Evolutionary conservation across 2,888 invertebrate species (phyloP), one percentile per base, ranked within the genome.

Genomic region (Drosophila neonasuta): DNA sequence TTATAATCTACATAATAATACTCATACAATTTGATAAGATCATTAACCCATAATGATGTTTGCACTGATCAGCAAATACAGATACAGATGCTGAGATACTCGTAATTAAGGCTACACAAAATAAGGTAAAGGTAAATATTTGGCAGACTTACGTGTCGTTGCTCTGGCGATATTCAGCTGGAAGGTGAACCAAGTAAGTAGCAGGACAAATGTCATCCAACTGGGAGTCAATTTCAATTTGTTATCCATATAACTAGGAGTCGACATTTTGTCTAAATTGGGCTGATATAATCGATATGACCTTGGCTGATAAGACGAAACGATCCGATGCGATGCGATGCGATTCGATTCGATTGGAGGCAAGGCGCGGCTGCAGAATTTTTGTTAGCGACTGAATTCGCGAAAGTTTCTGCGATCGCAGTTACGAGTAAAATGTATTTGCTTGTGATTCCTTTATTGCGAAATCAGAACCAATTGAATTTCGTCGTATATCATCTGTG

Each of bases 21-120:
- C 74, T 89, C 15, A 81, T 89, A 71, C 88, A 89, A 63, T 88
- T 87, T 69, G 89, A 88, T 75, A 84, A 81, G 73, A 73, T 82
- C 50, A 54, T 76, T 8, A 66, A 86, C 69, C 69, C 58, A 52
- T 61, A 68, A 59, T 36, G 44, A 34, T 74, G 45, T 75, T 72
- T 76, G 65, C 39, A 54, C 39, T 2, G 24, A 42, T 30, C 15
- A 11, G 48, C 29, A 32, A 9, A 20, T 42, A 32, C n/a, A 42
- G 15, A 32, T 44, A 58, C 30, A 39, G 30, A 61, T 32, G 57
- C 20, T 9, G 10, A 44, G 15, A 58, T 57, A 24, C 24, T 24
- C 24, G 24, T 24, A 60, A 36, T 50, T 50, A 44, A 20, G 32
- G 32, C 44, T 55, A 32, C 41, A 24, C 4, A 34, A 32, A 51